These are phyloP conservation scores for Lepilemur septentrionalis DNA, from an alignment of 2,797 vertebrate genomes.

Conservation along the genomic window DNA sequence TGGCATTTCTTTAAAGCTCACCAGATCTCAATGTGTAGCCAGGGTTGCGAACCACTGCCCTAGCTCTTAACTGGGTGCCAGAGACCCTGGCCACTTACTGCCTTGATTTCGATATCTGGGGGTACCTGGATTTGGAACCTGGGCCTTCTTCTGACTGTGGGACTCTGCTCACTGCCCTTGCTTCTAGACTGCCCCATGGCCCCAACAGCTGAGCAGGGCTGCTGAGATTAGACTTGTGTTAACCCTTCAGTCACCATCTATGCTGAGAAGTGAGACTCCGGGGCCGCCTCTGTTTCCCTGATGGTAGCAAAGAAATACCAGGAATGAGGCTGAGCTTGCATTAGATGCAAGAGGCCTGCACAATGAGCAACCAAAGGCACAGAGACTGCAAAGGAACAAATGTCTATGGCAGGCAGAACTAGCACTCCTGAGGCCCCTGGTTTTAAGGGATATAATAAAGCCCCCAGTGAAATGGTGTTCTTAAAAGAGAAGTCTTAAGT, in stretches of 20 bases:
- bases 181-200: background rate
- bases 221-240: background rate
- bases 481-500: background rate
- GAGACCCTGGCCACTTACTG: background rate
- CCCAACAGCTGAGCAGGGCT: background rate
- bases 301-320: background rate
- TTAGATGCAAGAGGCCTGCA: background rate
- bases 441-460: background rate
- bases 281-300: background rate
- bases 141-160: background rate
- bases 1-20: background rate
- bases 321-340: background rate
- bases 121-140: background rate
- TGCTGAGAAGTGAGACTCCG: background rate
- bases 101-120: background rate
- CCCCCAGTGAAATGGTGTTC: background rate
- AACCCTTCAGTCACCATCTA: background rate
- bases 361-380: background rate
- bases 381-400: background rate
- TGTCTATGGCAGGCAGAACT: background rate
- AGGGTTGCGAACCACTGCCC: background rate
- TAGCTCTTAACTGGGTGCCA: background rate
- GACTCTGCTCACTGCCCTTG: background rate
- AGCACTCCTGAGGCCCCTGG: background rate
- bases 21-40: background rate